Conservation (phyloP, 2,113 vertebrate species). For the Xiphias gladius region DNA sequence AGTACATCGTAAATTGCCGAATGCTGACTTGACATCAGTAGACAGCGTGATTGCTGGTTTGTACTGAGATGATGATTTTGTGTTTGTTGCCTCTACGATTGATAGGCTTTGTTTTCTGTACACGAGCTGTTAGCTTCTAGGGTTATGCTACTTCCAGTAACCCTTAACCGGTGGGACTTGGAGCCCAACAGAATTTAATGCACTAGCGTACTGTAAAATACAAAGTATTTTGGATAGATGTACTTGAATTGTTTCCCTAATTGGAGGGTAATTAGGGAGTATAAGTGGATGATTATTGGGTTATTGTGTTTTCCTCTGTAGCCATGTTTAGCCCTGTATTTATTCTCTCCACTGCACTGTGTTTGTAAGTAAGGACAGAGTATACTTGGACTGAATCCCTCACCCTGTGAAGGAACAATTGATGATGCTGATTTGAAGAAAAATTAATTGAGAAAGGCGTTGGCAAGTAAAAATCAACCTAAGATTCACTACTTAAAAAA, state of each 20-base stretch:
- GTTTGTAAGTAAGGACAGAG: conserved; percentile 34
- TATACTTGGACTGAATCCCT: conserved; percentile 5
- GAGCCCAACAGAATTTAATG: too few relatives aligned
- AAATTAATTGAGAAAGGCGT: background rate
- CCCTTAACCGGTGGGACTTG: too few relatives aligned
- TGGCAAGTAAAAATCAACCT: background rate
- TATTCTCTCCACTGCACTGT: conserved; percentile 28
- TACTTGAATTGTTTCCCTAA: background rate
- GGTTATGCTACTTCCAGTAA: too few relatives aligned
- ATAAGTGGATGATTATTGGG: conserved; percentile 34
- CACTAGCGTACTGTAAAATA: too few relatives aligned
- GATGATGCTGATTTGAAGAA: background rate
- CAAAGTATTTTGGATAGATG: conserved; percentile 10
- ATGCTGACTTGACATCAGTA: too few relatives aligned
- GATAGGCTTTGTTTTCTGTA: too few relatives aligned
- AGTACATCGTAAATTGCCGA: too few relatives aligned
- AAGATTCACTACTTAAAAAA: background rate
- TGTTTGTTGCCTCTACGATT: too few relatives aligned
- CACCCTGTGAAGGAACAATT: background rate
- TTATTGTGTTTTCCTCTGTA: conserved; percentile 24
- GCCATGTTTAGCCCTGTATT: conserved; percentile 29
- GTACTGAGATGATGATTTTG: too few relatives aligned
- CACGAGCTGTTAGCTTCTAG: too few relatives aligned
- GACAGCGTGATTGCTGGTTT: too few relatives aligned
- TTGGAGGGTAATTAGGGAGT: conserved; percentile 23